Conservation (phyloP, 1,140 invertebrate genomes). For the Gryon sp. region DNA sequence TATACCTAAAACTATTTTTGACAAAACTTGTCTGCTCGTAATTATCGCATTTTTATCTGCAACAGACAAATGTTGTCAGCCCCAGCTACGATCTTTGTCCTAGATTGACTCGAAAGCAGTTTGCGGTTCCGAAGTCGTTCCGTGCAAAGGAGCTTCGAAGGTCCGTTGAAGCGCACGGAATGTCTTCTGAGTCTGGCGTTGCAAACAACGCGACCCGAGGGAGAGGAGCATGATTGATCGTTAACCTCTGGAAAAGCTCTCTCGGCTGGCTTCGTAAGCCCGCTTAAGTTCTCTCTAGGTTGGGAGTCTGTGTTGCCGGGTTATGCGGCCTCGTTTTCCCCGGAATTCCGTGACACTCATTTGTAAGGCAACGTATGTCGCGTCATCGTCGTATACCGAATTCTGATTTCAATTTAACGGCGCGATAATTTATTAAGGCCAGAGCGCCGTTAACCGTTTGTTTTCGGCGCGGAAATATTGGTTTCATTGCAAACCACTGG, state of each 20-base stretch:
- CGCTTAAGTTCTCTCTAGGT: too few relatives aligned
- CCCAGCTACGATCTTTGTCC: too few relatives aligned
- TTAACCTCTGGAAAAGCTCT: constrained; percentile 59
- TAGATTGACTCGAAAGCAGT: too few relatives aligned
- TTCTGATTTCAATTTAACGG: constrained; percentile 20
- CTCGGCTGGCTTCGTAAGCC: neutral
- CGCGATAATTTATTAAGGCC: constrained; percentile 25
- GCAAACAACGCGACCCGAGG: constrained; percentile 16
- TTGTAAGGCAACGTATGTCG: neutral
- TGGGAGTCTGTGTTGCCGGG: too few relatives aligned
- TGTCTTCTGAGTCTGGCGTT: constrained; percentile 8
- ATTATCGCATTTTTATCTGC: too few relatives aligned
- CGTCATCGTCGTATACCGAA: neutral
- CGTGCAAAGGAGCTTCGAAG: constrained; percentile 33
- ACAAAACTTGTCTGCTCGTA: too few relatives aligned
- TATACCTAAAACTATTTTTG: too few relatives aligned
- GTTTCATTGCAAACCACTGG: constrained; percentile 16
- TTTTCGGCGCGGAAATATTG: constrained; percentile 27
- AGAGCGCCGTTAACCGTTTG: constrained; percentile 7
- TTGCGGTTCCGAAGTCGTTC: constrained; percentile 11
- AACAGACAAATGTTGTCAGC: too few relatives aligned
- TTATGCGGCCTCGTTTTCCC: constrained; percentile 8
- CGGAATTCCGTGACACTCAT: constrained; percentile 5
- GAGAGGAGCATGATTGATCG: constrained; percentile 59
- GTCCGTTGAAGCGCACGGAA: neutral